Percentiles rank a stretch among this genome's conserved stretches.
These are phyloP conservation scores for Lycaon pictus DNA, from an alignment of 2,113 vertebrate genomes.

Conservation along the genomic window DNA sequence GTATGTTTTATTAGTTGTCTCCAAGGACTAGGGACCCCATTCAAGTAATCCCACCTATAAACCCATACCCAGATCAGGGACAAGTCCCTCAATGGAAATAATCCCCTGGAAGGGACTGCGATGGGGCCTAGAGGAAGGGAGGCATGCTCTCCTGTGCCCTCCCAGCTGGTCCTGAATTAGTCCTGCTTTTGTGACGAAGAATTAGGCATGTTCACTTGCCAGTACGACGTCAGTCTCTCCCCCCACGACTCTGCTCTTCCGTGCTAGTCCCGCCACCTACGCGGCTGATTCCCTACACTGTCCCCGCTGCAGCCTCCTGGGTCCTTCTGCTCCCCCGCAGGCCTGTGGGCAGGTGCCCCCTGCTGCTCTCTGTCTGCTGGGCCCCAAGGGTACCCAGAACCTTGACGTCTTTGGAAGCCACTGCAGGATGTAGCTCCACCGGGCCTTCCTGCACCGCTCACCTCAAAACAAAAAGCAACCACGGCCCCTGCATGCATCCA, in stretches of 20 bases:
- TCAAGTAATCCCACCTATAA: background rate
- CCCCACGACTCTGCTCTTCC: too few relatives aligned
- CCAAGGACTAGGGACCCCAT: background rate
- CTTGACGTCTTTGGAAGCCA: background rate
- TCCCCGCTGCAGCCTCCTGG: background rate
- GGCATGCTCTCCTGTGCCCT: background rate
- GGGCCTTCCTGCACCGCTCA: background rate
- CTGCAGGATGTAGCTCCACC: background rate
- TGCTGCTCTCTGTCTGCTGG: background rate
- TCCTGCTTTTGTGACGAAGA: background rate
- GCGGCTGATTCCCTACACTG: fast-evolving
- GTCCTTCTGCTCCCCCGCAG: background rate
- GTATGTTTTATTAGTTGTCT: background rate
- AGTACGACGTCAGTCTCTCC: background rate
- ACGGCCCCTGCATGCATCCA: fast-evolving
- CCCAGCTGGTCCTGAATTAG: background rate
- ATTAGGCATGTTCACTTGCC: background rate
- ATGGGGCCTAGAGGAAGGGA: background rate
- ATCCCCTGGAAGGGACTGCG: background rate
- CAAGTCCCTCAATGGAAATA: background rate
- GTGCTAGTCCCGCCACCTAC: too few relatives aligned
- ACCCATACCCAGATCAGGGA: background rate
- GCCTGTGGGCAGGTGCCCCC: background rate
- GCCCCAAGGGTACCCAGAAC: background rate
- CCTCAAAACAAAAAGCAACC: background rate